phyloP scores from a whole-genome alignment of 2,888 invertebrate species.

The Sycophila texana region DNA sequence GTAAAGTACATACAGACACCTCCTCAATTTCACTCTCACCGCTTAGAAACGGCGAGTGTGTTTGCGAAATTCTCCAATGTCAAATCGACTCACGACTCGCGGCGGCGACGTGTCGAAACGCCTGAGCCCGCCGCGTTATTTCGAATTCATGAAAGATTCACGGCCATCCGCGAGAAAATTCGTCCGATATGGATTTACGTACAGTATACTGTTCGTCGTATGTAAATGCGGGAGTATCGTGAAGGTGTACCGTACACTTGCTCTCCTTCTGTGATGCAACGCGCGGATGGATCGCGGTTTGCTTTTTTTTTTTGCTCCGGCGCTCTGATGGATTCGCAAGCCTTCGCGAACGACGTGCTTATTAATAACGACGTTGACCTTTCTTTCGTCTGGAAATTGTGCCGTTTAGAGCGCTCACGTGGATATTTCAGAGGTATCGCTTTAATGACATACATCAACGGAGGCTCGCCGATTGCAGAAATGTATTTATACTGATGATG shows the following conservation, averaged over 20 bases:
- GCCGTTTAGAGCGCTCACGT: background rate
- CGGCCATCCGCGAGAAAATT: constrained; percentile 4
- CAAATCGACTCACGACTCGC: constrained; percentile 13
- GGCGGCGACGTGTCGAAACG: constrained; percentile 9
- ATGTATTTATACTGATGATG: background rate
- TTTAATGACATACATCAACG: background rate
- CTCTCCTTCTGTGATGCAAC: constrained; percentile 30
- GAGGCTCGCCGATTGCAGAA: background rate
- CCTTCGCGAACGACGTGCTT: background rate
- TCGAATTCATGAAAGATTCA: constrained; percentile 42
- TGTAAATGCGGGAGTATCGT: background rate
- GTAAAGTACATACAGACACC: constrained; percentile 1
- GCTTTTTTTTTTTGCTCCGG: background rate
- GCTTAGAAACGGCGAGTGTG: background rate
- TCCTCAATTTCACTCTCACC: background rate
- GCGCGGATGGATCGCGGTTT: background rate
- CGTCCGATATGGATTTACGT: background rate
- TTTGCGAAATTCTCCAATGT: constrained; percentile 48
- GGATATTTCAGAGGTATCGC: constrained; percentile 1
- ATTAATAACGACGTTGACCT: constrained; percentile 14
- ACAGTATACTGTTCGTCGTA: constrained; percentile 6
- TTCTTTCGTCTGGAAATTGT: constrained; percentile 11
- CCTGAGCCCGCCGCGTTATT: constrained; percentile 26
- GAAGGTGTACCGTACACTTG: background rate
- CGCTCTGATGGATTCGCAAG: constrained; percentile 18